Percentiles rank a stretch among this genome's conserved stretches.
phyloP scores from a whole-genome alignment of 92 coral and sea anemone species.

The Chrysogorgia sp. region DNA sequence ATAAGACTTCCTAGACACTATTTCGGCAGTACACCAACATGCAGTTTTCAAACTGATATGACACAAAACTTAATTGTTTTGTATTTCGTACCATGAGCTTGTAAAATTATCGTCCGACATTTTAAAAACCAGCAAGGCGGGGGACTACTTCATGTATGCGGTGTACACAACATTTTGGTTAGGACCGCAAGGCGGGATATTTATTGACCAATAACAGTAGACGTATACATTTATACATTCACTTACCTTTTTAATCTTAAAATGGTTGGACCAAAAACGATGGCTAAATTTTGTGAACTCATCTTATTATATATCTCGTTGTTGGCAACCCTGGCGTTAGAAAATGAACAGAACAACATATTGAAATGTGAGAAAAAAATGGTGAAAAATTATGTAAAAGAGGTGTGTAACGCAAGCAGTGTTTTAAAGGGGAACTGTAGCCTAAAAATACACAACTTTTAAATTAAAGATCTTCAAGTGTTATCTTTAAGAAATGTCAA shows the following conservation, averaged over 20 bases:
- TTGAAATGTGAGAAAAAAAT: background rate
- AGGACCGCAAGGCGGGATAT: background rate
- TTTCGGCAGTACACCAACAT: no score
- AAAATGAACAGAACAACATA: background rate
- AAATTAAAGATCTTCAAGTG: no score
- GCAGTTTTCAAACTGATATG: no score
- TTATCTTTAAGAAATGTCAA: no score
- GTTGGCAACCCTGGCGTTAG: slow-evolving; percentile 55
- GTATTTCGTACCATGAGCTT: background rate
- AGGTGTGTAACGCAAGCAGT: no score
- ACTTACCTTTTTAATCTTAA: slow-evolving; percentile 71
- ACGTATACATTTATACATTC: background rate
- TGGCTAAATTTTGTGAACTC: slow-evolving; percentile 88
- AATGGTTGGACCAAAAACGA: slow-evolving; percentile 96
- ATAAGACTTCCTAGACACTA: no score
- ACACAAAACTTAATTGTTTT: no score
- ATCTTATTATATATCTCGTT: slow-evolving; percentile 81
- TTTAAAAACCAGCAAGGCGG: background rate
- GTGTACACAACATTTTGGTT: background rate
- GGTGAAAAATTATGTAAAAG: background rate
- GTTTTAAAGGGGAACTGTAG: no score
- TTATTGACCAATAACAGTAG: background rate
- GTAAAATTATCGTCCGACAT: background rate
- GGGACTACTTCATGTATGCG: background rate
- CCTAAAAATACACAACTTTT: no score